A percentile compares a stretch with the other conserved stretches of the same genome.
Conservation (phyloP, 2,113 vertebrate genomes). For the Empidonax alnorum region DNA sequence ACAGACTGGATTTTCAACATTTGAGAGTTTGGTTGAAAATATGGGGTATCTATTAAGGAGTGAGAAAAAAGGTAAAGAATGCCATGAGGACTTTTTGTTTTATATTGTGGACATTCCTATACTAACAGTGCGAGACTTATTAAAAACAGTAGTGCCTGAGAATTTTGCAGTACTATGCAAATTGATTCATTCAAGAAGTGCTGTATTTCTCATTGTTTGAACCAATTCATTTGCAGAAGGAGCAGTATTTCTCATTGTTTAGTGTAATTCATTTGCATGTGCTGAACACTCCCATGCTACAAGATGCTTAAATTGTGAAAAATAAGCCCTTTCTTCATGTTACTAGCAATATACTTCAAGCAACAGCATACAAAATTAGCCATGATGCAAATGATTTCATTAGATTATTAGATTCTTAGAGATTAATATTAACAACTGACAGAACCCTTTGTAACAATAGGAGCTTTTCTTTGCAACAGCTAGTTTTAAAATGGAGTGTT, state of each 20-base stretch:
- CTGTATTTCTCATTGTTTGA: conserved; percentile 30
- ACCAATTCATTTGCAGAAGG: conserved; percentile 26
- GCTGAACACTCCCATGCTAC: background rate
- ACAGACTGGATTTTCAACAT: background rate
- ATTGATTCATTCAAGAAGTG: conserved; percentile 7
- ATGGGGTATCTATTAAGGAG: background rate
- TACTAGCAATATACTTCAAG: background rate
- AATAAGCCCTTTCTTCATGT: conserved; percentile 53
- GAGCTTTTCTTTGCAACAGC: conserved; percentile 52
- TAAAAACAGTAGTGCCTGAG: background rate
- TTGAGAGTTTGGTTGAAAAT: background rate
- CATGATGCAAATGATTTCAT: conserved; percentile 65
- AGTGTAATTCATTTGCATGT: conserved; percentile 38
- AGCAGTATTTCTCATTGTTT: conserved; percentile 14
- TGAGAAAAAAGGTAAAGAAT: background rate
- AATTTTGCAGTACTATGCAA: background rate
- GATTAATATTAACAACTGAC: conserved; percentile 73
- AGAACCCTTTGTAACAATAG: conserved; percentile 52
- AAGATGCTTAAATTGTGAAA: conserved; percentile 45
- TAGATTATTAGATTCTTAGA: conserved; percentile 71
- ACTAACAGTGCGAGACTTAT: background rate
- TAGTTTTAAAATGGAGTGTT: conserved; percentile 61
- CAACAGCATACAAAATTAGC: background rate
- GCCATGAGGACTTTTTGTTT: background rate
- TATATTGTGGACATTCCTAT: background rate